Conservation (phyloP, 2,797 vertebrate species). For the Cephalopachus bancanus region DNA sequence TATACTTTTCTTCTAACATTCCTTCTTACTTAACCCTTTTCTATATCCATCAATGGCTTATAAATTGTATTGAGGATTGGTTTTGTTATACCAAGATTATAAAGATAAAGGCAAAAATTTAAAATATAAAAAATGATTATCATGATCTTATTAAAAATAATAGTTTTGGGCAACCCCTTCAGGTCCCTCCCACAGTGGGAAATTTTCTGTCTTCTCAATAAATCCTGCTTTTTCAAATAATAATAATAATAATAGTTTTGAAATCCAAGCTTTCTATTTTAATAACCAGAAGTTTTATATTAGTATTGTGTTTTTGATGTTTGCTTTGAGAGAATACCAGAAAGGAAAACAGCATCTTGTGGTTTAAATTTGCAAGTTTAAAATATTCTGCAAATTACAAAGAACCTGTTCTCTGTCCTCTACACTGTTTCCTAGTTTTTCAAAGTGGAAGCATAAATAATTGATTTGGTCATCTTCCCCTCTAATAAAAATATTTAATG, state of each 20-base stretch:
- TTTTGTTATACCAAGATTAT: neutral
- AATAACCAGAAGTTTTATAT: neutral
- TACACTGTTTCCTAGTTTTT: neutral
- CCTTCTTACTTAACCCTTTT: neutral
- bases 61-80: neutral
- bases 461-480: neutral
- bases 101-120: neutral
- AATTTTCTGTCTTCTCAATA: too few species aligned
- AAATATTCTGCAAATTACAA: neutral
- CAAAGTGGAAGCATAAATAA: neutral
- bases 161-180: too few species aligned
- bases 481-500: neutral
- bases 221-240: too few species aligned
- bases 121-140: neutral
- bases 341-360: neutral
- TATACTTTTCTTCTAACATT: neutral
- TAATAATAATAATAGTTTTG: neutral
- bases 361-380: neutral
- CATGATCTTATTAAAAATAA: neutral
- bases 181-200: too few species aligned
- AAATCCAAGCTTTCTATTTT: neutral
- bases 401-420: neutral
- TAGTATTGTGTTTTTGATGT: neutral
- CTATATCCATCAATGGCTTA: neutral
- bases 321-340: neutral